A percentile compares a stretch with the other conserved stretches of the same genome.
Evolutionary conservation across 2,888 invertebrate genomes (phyloP).

Genomic region (Diabrotica balteata): DNA sequence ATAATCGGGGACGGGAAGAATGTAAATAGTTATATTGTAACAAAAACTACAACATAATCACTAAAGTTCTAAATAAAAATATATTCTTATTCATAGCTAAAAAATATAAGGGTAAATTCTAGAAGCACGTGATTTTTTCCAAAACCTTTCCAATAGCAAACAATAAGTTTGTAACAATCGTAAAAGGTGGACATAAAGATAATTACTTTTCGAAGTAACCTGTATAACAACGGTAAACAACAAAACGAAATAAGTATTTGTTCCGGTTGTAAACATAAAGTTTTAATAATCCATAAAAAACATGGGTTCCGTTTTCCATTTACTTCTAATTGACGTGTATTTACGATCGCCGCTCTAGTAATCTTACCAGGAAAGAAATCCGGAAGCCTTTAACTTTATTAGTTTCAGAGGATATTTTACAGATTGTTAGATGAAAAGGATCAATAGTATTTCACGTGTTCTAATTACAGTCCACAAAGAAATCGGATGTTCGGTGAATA

Average conservation of each 20-base stretch:
- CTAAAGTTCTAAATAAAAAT: too few species aligned
- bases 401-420: slow-evolving; percentile 9
- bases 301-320: slow-evolving; percentile 4
- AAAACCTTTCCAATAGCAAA: too few species aligned
- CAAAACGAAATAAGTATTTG: not conserved
- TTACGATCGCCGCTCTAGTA: slow-evolving; percentile 2
- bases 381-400: slow-evolving; percentile 8
- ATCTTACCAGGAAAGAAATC: not conserved
- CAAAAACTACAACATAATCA: too few species aligned
- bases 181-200: too few species aligned
- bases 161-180: too few species aligned
- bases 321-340: slow-evolving; percentile 8
- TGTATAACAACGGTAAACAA: not conserved
- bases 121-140: too few species aligned
- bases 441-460: slow-evolving; percentile 12
- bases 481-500: slow-evolving; percentile 5
- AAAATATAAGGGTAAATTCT: too few species aligned
- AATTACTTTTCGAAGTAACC: too few species aligned
- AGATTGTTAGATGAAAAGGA: slow-evolving; percentile 1
- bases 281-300: slow-evolving; percentile 2
- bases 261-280: not conserved
- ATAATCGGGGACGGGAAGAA: too few species aligned
- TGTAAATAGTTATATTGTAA: too few species aligned
- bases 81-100: too few species aligned
- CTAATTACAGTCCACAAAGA: slow-evolving; percentile 11